Evolutionary conservation across 2,888 invertebrate genomes (phyloP), one percentile per base, ranked within the genome.

Genomic region (Malthinus flaveolus): DNA sequence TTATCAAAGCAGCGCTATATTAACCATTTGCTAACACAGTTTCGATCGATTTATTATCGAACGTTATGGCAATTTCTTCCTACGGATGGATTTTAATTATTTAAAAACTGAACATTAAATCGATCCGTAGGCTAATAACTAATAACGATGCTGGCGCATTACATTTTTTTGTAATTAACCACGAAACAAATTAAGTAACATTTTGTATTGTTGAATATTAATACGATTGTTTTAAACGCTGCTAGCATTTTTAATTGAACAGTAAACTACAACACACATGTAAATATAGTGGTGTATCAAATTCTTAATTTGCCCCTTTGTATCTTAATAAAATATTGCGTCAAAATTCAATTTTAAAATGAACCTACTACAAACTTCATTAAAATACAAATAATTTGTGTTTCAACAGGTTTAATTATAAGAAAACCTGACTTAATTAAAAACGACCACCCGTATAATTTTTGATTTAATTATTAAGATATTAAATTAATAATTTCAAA

Each of bases 151-250:
- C 39, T 42, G 15, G 39, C 39, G 15, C n/a, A 15, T 42, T 42
- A 15, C 6, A 42, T 15, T 15, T 37, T 37, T 42, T 13, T 15
- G 15, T 42, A 42, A 23, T 3, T 23, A 23, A 23, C 23, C 3
- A 5, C 5, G 5, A 15, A 42, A 42, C 39, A 42, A 42, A 15
- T 12, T 42, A 15, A 23, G 5, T 23, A 42, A 42, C 10, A 39
- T 12, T 42, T 42, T 42, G 39, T 42, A 42, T 42, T 42, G 39
- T 42, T 15, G 12, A 42, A 42, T 42, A 23, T 42, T 42, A 42
- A 42, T 42, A 42, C 15, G 8, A 15, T 42, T 42, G 12, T n/a
- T 42, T 42, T n/a, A n/a, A 42, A 15, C 23, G 5, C 13, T 42
- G 39, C 39, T 42, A 42, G 39, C 39, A 42, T 42, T 42, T n/a